phyloP scores from a whole-genome alignment of 2,888 invertebrate species.

The Philaethria dido region DNA sequence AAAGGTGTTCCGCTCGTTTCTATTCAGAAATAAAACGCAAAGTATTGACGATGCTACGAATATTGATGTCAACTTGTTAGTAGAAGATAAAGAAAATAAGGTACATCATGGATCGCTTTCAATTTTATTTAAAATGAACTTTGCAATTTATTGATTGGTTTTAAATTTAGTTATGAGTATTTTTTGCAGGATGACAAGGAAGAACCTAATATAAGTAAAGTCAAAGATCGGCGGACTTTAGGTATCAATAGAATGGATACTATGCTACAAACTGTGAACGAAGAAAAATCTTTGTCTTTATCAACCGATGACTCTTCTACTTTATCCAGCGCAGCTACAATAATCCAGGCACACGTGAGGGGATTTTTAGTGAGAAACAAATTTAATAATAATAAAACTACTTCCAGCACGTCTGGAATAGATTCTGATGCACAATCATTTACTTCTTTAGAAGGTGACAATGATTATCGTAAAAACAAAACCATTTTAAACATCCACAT shows the following conservation, averaged over 20 bases:
- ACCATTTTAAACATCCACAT: conserved; percentile 77
- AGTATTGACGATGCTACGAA: conserved; percentile 68
- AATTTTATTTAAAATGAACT: neutral
- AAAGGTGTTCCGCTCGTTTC: conserved; percentile 80
- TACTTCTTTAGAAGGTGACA: conserved; percentile 63
- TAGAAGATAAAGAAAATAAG: conserved; percentile 44
- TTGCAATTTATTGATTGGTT: neutral
- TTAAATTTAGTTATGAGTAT: conserved; percentile 16
- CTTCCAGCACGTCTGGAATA: conserved; percentile 65
- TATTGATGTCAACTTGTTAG: conserved; percentile 54
- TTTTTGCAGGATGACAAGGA: conserved; percentile 62
- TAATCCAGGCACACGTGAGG: conserved; percentile 87
- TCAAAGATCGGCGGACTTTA: conserved; percentile 65
- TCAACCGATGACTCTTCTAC: conserved; percentile 81
- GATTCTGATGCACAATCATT: conserved; percentile 66
- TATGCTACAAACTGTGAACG: conserved; percentile 79
- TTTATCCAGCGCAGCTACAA: conserved; percentile 84
- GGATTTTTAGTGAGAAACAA: conserved; percentile 86
- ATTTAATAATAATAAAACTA: conserved; percentile 69
- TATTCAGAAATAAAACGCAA: conserved; percentile 74
- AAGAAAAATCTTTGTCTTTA: conserved; percentile 77
- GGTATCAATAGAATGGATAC: conserved; percentile 76
- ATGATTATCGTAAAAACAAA: conserved; percentile 64
- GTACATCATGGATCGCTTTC: conserved; percentile 30
- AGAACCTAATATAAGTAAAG: conserved; percentile 50